These are phyloP conservation scores for Lysiphlebus fabarum DNA, from an alignment of 1,140 invertebrate genomes.

Conservation along the genomic window DNA sequence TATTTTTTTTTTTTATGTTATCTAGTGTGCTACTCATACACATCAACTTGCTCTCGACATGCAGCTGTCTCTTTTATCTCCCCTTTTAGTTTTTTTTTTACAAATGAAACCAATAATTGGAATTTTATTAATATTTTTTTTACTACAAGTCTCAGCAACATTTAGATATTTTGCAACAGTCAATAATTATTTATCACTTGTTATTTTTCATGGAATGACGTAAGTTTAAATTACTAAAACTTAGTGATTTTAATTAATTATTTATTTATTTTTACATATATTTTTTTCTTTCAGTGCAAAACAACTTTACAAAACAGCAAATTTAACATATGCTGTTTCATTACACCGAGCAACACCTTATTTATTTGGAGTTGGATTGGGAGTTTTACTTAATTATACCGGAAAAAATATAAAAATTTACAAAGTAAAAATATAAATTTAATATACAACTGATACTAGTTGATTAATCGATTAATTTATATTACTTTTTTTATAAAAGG, in stretches of 20 bases:
- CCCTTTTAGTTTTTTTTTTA: slow-evolving; percentile 68
- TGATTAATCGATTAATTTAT: slow-evolving; percentile 1
- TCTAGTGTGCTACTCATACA: slow-evolving; percentile 66
- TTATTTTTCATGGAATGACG: slow-evolving; percentile 68
- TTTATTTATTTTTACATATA: not conserved
- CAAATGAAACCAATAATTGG: slow-evolving; percentile 57
- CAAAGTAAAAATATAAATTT: slow-evolving; percentile 47
- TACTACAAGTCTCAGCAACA: slow-evolving; percentile 60
- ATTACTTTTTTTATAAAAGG: slow-evolving; percentile 37
- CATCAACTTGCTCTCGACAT: slow-evolving; percentile 77
- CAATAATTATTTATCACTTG: slow-evolving; percentile 60
- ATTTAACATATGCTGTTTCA: slow-evolving; percentile 61
- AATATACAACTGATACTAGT: not conserved
- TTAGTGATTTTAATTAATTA: not conserved
- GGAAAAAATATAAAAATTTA: slow-evolving; percentile 47
- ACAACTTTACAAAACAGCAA: slow-evolving; percentile 65
- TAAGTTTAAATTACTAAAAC: slow-evolving; percentile 40
- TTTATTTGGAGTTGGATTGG: slow-evolving; percentile 62
- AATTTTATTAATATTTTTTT: slow-evolving; percentile 54
- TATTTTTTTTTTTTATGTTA: slow-evolving; percentile 16
- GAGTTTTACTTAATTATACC: slow-evolving; percentile 58
- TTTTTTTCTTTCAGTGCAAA: slow-evolving; percentile 55
- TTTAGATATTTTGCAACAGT: slow-evolving; percentile 60
- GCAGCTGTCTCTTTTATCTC: slow-evolving; percentile 73
- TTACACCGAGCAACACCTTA: slow-evolving; percentile 66